Percentiles rank a stretch among this genome's conserved stretches.
phyloP scores from a whole-genome alignment of 2,113 vertebrate genomes.

The Spermophilus dauricus region DNA sequence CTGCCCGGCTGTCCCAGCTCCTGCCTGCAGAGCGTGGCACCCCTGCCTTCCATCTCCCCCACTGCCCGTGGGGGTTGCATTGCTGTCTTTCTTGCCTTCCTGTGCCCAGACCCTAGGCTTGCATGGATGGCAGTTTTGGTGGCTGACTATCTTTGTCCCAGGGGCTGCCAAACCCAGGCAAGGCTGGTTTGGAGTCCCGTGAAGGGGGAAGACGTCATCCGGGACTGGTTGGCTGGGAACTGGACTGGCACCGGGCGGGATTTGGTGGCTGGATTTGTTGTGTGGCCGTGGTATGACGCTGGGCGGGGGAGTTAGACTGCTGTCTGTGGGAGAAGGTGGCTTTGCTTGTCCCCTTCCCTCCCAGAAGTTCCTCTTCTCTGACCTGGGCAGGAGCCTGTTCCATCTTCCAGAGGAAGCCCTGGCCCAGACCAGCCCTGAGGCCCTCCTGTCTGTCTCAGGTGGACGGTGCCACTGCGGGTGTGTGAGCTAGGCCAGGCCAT shows the following conservation, averaged over 20 bases:
- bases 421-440: background rate
- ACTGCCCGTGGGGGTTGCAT: background rate
- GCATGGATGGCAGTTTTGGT: no score
- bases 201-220: background rate
- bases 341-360: slow-evolving; percentile 12
- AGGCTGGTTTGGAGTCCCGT: background rate
- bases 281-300: background rate
- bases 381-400: background rate
- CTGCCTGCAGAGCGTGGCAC: background rate
- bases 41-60: background rate
- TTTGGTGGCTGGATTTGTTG: background rate
- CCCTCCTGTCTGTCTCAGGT: background rate
- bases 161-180: background rate
- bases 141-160: background rate
- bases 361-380: background rate
- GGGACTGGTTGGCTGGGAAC: background rate
- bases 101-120: background rate
- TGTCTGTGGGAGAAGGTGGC: background rate
- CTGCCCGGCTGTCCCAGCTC: background rate
- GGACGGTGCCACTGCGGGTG: background rate
- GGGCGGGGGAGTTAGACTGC: background rate
- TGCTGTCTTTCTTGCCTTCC: background rate
- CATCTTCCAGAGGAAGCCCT: background rate
- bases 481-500: background rate
- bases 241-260: background rate